A percentile compares a stretch with the other conserved stretches of the same genome.
phyloP scores from a whole-genome alignment of 2,888 invertebrate species.

The Eupeodes latifasciatus region DNA sequence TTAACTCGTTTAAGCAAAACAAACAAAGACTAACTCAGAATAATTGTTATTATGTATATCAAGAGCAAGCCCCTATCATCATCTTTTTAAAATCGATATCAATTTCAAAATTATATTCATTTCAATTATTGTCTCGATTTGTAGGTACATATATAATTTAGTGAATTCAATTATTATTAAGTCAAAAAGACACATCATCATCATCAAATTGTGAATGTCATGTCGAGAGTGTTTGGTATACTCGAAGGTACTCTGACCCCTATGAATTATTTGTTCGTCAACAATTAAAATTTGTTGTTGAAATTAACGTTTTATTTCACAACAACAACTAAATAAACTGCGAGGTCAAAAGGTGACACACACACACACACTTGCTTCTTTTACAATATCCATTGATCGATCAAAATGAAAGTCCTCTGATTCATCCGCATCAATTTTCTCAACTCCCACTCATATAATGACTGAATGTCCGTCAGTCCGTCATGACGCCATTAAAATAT shows the following conservation, averaged over 20 bases:
- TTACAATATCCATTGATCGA: conserved; percentile 58
- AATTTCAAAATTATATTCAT: conserved; percentile 59
- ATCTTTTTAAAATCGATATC: conserved; percentile 52
- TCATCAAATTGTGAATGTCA: conserved; percentile 51
- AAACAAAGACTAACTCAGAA: conserved; percentile 13
- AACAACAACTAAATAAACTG: conserved; percentile 12
- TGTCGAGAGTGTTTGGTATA: conserved; percentile 49
- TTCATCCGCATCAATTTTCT: conserved; percentile 42
- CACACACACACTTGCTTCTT: conserved; percentile 30
- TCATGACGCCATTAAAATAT: conserved; percentile 4
- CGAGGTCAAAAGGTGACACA: conserved; percentile 55
- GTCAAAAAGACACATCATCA: conserved; percentile 33
- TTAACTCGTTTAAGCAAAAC: background rate
- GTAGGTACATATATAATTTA: background rate
- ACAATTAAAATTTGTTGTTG: conserved; percentile 72
- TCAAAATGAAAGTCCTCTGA: conserved; percentile 61
- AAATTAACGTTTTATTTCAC: conserved; percentile 48
- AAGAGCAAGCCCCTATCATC: conserved; percentile 31
- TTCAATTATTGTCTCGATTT: conserved; percentile 53
- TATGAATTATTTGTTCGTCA: conserved; percentile 72
- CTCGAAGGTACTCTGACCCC: conserved; percentile 54
- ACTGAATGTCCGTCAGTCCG: too few relatives aligned
- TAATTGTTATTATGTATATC: background rate
- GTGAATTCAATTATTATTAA: conserved; percentile 46
- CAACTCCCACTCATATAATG: conserved; percentile 20